Conservation (phyloP, 2,888 invertebrate genomes). For the Gastrophysa polygoni region DNA sequence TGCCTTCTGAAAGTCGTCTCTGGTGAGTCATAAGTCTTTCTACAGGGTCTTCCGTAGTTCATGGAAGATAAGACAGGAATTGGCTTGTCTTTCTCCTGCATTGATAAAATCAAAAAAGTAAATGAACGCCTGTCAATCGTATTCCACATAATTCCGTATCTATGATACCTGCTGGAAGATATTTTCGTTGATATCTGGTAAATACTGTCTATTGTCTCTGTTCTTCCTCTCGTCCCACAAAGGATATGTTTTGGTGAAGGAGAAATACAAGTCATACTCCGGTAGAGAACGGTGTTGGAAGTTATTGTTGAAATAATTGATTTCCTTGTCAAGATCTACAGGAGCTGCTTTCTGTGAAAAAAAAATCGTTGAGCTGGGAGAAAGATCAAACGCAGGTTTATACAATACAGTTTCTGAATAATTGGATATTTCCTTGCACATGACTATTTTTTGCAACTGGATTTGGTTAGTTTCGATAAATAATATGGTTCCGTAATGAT, state of each 20-base stretch:
- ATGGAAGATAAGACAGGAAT: slow-evolving; percentile 54
- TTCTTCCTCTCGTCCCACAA: slow-evolving; percentile 52
- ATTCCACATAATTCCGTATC: too few species aligned
- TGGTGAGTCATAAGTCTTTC: slow-evolving; percentile 46
- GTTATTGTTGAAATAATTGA: slow-evolving; percentile 54
- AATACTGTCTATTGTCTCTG: slow-evolving; percentile 50
- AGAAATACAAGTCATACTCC: slow-evolving; percentile 55
- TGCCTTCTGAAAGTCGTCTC: slow-evolving; percentile 43
- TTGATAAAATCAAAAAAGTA: too few species aligned
- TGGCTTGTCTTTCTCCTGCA: slow-evolving; percentile 53
- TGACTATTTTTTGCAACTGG: too few species aligned
- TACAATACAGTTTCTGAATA: too few species aligned
- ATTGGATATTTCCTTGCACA: too few species aligned
- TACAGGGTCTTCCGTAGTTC: slow-evolving; percentile 52
- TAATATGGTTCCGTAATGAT: too few species aligned
- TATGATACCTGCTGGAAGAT: slow-evolving; percentile 54
- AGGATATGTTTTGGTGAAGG: slow-evolving; percentile 52
- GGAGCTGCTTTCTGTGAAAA: slow-evolving; percentile 42
- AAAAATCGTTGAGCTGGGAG: too few species aligned
- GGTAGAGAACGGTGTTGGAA: slow-evolving; percentile 31
- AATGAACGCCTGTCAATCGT: too few species aligned
- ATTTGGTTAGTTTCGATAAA: too few species aligned
- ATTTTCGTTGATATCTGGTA: slow-evolving; percentile 51
- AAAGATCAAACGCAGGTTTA: too few species aligned
- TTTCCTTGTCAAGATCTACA: slow-evolving; percentile 42